These are phyloP conservation scores for Ceyx margarethae DNA, from an alignment of 2,113 vertebrate genomes.

Conservation along the genomic window DNA sequence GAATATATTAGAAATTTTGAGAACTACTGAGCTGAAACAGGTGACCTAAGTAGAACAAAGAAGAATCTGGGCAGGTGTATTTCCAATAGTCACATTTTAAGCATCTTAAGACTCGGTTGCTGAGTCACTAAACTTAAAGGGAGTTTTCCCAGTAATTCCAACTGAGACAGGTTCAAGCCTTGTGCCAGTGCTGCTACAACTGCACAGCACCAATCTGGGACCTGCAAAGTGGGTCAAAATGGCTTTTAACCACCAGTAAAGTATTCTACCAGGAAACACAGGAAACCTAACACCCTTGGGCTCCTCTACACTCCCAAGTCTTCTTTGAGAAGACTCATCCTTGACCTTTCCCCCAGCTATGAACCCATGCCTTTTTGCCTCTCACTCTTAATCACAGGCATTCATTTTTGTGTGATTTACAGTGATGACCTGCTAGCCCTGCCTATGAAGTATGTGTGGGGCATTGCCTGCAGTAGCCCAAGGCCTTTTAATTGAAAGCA, in stretches of 20 bases:
- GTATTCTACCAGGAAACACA: not conserved
- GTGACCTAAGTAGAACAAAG: not conserved
- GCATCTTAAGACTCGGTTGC: not conserved
- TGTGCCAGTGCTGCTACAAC: not conserved
- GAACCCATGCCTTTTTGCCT: not conserved
- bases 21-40: slow-evolving; percentile 24
- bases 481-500: not conserved
- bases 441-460: not conserved
- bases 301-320: not conserved
- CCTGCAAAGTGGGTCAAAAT: not conserved
- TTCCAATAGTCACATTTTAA: not conserved
- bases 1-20: slow-evolving; percentile 2
- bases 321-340: not conserved
- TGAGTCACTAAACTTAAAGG: not conserved
- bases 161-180: not conserved
- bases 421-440: not conserved
- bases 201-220: not conserved
- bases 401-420: not conserved
- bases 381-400: not conserved
- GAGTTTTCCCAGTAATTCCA: not conserved
- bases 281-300: not conserved
- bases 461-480: not conserved
- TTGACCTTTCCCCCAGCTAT: not conserved
- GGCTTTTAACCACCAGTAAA: not conserved
- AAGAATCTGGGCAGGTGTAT: not conserved